phyloP scores from a whole-genome alignment of 2,113 vertebrate species.

The Chrysochloris asiatica region DNA sequence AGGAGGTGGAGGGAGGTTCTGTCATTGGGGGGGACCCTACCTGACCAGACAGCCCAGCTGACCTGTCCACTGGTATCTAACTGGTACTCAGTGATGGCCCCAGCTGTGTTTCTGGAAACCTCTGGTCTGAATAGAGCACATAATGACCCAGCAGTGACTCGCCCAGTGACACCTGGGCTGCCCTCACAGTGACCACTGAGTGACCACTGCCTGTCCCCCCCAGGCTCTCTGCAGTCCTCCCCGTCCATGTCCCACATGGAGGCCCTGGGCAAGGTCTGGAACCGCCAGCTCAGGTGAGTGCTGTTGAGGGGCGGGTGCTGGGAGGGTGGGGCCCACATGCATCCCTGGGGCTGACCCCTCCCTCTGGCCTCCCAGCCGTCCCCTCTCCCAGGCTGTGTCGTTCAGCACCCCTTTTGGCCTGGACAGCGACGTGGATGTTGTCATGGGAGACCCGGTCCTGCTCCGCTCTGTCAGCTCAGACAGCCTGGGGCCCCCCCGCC shows the following conservation, averaged over 20 bases:
- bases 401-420: constrained; percentile 96
- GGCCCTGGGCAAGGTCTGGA: constrained; percentile 90
- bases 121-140: neutral
- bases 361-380: constrained; percentile 83
- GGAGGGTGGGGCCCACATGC: neutral
- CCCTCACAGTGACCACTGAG: neutral
- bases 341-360: constrained; percentile 58
- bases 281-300: constrained; percentile 89
- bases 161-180: neutral
- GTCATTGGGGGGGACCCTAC: neutral
- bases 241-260: constrained; percentile 95
- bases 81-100: no score
- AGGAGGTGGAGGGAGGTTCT: constrained; percentile 55
- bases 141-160: constrained; percentile 11
- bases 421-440: constrained; percentile 95
- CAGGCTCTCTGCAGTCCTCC: constrained; percentile 93
- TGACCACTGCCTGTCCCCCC: neutral
- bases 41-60: neutral
- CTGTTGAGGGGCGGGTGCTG: accelerated
- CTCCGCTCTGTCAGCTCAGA: constrained; percentile 92
- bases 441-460: constrained; percentile 94
- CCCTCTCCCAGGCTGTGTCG: constrained; percentile 92
- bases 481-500: constrained; percentile 85
- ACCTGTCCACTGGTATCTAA: neutral
- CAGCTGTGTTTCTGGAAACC: neutral